A percentile compares a stretch with the other conserved stretches of the same genome.
Evolutionary conservation across 2,113 vertebrate species (phyloP).

Genomic region (Muntiacus reevesi): DNA sequence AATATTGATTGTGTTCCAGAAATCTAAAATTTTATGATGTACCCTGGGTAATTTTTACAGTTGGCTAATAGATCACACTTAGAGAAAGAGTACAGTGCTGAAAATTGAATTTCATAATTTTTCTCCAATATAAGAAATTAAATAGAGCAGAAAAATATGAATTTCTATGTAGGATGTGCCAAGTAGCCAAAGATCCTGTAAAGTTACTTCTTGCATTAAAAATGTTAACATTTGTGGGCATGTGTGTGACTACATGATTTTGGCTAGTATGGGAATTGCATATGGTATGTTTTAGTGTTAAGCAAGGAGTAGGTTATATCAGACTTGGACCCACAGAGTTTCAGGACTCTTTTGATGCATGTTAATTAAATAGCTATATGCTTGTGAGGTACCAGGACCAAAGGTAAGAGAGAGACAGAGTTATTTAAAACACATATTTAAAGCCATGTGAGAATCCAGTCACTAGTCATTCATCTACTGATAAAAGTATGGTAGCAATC

Average conservation of each 20-base stretch:
- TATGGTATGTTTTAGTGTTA: neutral
- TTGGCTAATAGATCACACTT: neutral
- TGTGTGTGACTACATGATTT: neutral
- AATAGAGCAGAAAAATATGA: neutral
- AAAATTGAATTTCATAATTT: conserved; percentile 1
- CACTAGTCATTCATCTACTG: conserved; percentile 20
- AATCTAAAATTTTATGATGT: neutral
- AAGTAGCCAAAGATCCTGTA: neutral
- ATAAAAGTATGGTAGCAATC: conserved; percentile 11
- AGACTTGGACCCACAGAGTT: neutral
- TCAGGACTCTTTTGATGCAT: neutral
- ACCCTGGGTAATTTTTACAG: neutral
- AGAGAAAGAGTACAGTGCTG: neutral
- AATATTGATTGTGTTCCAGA: neutral
- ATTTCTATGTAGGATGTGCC: neutral
- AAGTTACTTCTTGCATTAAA: neutral
- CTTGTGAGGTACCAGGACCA: neutral
- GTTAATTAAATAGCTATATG: neutral
- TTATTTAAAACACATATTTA: conserved; percentile 49
- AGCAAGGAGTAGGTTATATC: neutral
- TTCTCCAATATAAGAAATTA: neutral
- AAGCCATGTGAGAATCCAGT: neutral
- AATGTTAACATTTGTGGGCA: neutral
- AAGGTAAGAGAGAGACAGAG: neutral
- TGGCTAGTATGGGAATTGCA: neutral